Percentiles rank a stretch among this genome's conserved stretches.
Conservation (phyloP, 2,113 vertebrate species). For the Mormyrus iriodes region DNA sequence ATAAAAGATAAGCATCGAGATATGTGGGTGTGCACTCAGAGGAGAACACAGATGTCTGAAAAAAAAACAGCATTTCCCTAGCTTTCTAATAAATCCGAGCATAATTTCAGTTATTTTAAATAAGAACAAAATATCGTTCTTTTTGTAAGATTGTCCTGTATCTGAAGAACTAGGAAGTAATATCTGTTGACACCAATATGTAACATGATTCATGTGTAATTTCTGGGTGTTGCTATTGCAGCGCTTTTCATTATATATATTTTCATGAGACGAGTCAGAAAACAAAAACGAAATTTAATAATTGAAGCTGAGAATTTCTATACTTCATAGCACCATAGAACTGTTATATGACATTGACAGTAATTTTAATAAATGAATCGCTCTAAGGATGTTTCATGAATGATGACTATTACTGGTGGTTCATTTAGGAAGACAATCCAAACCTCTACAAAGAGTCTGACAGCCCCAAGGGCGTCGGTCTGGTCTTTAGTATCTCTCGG, state of each 20-base stretch:
- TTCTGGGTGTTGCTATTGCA: neutral
- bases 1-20: neutral
- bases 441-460: neutral
- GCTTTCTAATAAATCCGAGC: neutral
- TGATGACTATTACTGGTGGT: neutral
- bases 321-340: neutral
- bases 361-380: neutral
- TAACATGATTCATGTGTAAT: neutral
- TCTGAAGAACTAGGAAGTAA: neutral
- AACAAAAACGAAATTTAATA: neutral
- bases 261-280: neutral
- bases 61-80: neutral
- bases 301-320: neutral
- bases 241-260: neutral
- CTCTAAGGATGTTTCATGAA: neutral
- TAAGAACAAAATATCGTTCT: neutral
- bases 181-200: neutral
- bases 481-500: neutral
- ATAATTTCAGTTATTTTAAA: neutral
- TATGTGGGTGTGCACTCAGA: neutral
- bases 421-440: neutral
- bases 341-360: neutral
- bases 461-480: neutral
- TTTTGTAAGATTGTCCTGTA: neutral
- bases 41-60: neutral